Conservation (phyloP, 2,888 invertebrate genomes). For the Epinotia bilunana region DNA sequence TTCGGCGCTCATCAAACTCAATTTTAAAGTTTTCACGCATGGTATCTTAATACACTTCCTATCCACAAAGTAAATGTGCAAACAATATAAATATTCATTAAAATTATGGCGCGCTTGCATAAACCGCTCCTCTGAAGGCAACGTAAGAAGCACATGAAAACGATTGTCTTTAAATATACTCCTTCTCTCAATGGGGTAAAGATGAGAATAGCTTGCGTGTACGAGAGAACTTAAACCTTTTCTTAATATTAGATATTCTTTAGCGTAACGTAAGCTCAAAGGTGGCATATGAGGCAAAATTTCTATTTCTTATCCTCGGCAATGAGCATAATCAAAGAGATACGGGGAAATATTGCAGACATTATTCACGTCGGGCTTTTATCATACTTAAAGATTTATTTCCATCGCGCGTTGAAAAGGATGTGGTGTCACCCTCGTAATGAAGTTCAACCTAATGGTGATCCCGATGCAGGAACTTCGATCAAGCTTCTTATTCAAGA, state of each 20-base stretch:
- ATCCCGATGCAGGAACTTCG: background rate
- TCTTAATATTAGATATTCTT: constrained; percentile 21
- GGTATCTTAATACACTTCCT: constrained; percentile 40
- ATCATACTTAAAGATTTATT: constrained; percentile 73
- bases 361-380: constrained; percentile 74
- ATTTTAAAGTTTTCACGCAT: constrained; percentile 51
- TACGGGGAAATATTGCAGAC: constrained; percentile 77
- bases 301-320: constrained; percentile 71
- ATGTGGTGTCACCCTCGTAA: constrained; percentile 4
- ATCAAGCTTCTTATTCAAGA: background rate
- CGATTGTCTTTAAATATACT: background rate
- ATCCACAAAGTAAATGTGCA: constrained; percentile 64
- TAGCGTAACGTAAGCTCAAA: constrained; percentile 57
- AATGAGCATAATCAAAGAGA: constrained; percentile 74
- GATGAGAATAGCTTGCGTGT: constrained; percentile 5
- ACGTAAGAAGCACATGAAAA: constrained; percentile 51
- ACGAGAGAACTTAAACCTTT: constrained; percentile 12
- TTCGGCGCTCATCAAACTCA: constrained; percentile 30
- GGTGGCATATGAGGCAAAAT: constrained; percentile 67
- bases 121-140: constrained; percentile 55
- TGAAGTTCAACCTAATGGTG: constrained; percentile 20
- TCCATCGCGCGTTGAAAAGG: constrained; percentile 63
- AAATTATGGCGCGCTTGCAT: constrained; percentile 65
- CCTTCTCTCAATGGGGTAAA: background rate
- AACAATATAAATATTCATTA: constrained; percentile 76